phyloP scores from a whole-genome alignment of 2,113 vertebrate genomes.

The Psephotus haematonotus region DNA sequence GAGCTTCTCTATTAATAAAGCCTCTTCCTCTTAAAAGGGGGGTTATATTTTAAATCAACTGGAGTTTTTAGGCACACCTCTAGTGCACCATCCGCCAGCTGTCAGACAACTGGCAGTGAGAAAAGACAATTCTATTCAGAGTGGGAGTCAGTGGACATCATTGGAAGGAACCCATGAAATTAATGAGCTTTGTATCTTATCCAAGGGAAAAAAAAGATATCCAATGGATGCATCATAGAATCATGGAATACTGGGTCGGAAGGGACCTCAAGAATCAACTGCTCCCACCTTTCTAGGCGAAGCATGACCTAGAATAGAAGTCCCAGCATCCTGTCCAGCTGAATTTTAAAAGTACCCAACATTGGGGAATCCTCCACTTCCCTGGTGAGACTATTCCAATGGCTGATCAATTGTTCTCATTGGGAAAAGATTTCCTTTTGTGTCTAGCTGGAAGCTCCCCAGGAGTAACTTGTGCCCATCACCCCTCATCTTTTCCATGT shows the following conservation, averaged over 20 bases:
- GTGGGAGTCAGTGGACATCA: neutral
- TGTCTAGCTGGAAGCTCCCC: neutral
- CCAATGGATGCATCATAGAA: accelerated
- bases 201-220: accelerated
- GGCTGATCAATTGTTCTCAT: neutral
- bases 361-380: neutral
- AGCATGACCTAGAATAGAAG: neutral
- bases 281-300: neutral
- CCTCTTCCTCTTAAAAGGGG: neutral
- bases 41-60: neutral
- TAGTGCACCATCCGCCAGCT: accelerated
- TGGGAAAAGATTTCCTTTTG: neutral
- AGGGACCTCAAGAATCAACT: neutral
- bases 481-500: neutral
- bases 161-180: neutral
- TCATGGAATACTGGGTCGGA: neutral
- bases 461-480: neutral
- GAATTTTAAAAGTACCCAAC: neutral
- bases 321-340: neutral
- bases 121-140: neutral
- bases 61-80: neutral
- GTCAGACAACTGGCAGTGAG: neutral
- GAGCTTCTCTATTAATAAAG: neutral
- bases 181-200: accelerated
- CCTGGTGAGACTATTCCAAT: neutral